phyloP scores from a whole-genome alignment of 2,888 invertebrate genomes.

The Hyposoter dolosus region DNA sequence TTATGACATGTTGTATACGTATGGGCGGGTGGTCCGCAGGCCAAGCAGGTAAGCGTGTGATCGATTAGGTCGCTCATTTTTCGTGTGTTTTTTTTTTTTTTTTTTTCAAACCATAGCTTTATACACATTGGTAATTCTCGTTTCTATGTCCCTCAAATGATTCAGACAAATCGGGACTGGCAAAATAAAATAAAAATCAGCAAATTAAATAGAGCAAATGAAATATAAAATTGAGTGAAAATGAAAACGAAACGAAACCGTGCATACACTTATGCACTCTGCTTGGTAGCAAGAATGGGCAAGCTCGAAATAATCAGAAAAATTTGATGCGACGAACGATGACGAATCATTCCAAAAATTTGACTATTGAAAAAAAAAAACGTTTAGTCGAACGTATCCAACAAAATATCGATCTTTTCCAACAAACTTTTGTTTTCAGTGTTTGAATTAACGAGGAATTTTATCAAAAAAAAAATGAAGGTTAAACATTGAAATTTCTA shows the following conservation, averaged over 20 bases:
- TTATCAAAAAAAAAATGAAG: too few relatives aligned
- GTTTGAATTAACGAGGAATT: too few relatives aligned
- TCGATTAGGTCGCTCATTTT: slow-evolving; percentile 75
- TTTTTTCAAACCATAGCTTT: slow-evolving; percentile 40
- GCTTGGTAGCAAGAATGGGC: slow-evolving; percentile 38
- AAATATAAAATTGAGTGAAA: slow-evolving; percentile 7
- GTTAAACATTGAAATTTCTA: too few relatives aligned
- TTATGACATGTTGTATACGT: slow-evolving; percentile 21
- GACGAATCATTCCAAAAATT: background rate
- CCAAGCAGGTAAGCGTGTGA: slow-evolving; percentile 82
- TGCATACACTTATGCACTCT: slow-evolving; percentile 40
- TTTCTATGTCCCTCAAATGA: slow-evolving; percentile 68
- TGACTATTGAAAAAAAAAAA: too few relatives aligned
- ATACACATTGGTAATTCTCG: slow-evolving; percentile 62
- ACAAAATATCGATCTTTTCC: too few relatives aligned
- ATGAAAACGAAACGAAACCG: slow-evolving; percentile 12
- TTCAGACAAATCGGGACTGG: slow-evolving; percentile 73
- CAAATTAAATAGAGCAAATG: slow-evolving; percentile 64
- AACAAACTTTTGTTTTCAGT: too few relatives aligned
- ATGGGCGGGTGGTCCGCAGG: slow-evolving; percentile 78
- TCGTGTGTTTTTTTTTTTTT: slow-evolving; percentile 49
- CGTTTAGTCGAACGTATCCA: too few relatives aligned
- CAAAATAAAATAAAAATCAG: slow-evolving; percentile 69
- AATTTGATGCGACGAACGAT: background rate
- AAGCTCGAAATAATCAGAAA: background rate